Base-by-base conservation (phyloP, 2,797 vertebrate species). In the Enteromius viviparus region DNA sequence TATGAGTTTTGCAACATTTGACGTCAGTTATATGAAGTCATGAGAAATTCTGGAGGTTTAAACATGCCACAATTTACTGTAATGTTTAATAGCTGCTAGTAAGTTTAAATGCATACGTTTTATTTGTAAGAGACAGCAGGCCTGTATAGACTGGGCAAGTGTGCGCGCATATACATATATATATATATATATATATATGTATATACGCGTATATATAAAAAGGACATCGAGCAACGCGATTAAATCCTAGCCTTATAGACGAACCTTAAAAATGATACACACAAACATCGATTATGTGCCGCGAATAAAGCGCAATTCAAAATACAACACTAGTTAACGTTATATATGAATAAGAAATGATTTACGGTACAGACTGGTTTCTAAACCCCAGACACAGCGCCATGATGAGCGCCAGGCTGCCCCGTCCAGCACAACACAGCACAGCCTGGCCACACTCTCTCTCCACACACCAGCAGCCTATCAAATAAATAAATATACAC, bases 391-490 rank as follows among this genome's bases (percentile, higher is more conserved):
- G 84, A 89, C 60, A 53, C 85, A 91, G 90, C 93, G 94, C 94
- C 94, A 94, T 94, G 92, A 91, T 88, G 86, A 90, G 92, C 90
- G 93, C 92, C 92, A 92, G 93, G 91, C 91, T 89, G 90, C 91
- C 90, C 90, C 89, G 91, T 90, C 90, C 91, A 84, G 88, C 91
- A 87, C 90, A 74, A 68, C 91, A 87, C 55, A 69, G 78, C 55
- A 58, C 90, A 69, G 78, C 69, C 86, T 74, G 83, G 72, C 78
- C 74, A 62, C 40, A 65, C 78, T 70, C 85, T 68, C 40, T 71
- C 47, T 51, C 79, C 78, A 84, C 82, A 65, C 79, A 77, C 71
- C 62, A 53, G n/a, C 70, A 58, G 81, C 66, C 70, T 40, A 74
- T 80, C 82, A 82, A 79, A 86, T 82, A 87, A 84, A 85, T 83